Conservation (phyloP, 2,888 invertebrate genomes). For the Seira ritae region DNA sequence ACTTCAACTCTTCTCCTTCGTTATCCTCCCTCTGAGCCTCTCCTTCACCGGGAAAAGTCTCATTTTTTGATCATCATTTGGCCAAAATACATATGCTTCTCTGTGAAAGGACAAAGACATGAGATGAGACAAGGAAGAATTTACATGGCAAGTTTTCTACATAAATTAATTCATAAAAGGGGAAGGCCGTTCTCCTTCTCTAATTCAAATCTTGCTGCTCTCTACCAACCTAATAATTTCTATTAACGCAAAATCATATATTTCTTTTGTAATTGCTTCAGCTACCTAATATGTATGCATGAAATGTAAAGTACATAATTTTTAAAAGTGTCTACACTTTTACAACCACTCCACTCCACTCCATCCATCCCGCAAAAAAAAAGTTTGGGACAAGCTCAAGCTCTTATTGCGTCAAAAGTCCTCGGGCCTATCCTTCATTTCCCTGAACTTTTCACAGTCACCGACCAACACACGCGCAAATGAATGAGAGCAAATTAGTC, state of each 20-base stretch:
- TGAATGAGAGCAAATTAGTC: neutral
- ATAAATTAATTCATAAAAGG: neutral
- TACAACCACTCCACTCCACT: too few species aligned
- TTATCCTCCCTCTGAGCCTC: neutral
- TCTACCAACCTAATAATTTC: neutral
- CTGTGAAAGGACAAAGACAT: too few species aligned
- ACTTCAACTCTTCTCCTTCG: slow-evolving; percentile 23
- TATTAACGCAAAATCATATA: neutral
- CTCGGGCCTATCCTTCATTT: neutral
- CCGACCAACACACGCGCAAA: too few species aligned
- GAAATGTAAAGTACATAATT: too few species aligned
- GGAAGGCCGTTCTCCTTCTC: too few species aligned
- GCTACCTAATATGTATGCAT: too few species aligned
- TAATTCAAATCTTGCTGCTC: neutral
- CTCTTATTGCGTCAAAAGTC: too few species aligned
- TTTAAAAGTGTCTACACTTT: too few species aligned
- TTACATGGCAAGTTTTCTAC: neutral
- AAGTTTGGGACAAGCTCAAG: too few species aligned
- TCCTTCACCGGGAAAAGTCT: neutral
- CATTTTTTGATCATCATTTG: neutral
- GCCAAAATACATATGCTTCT: neutral
- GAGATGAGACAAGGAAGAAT: neutral
- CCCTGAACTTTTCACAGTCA: too few species aligned
- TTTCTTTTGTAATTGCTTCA: too few species aligned
- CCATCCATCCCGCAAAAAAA: too few species aligned